These are phyloP conservation scores for Liposcelis brunnea DNA, from an alignment of 2,888 invertebrate genomes.

Conservation along the genomic window DNA sequence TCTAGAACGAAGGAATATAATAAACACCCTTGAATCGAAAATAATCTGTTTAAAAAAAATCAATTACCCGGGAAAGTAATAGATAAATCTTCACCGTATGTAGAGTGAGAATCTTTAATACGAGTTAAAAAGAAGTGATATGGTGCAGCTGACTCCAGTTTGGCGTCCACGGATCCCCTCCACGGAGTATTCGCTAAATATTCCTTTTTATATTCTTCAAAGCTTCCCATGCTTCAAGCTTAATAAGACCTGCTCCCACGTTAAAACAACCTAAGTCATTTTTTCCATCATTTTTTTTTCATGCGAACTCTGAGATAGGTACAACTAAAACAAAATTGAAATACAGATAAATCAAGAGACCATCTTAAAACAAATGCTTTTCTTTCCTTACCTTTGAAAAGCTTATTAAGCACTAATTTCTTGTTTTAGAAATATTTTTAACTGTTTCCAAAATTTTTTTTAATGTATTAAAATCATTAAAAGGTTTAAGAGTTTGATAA, in stretches of 20 bases:
- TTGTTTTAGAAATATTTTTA: conserved; percentile 7
- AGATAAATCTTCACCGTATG: conserved; percentile 44
- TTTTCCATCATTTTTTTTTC: conserved; percentile 11
- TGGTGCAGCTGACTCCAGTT: conserved; percentile 47
- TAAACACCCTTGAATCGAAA: not conserved
- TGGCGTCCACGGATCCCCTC: conserved; percentile 43
- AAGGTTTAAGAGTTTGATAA: not conserved
- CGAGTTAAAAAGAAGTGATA: conserved; percentile 61
- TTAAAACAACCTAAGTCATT: no score
- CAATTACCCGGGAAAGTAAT: conserved; percentile 47
- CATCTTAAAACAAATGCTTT: no score
- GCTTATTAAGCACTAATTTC: not conserved
- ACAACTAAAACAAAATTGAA: not conserved
- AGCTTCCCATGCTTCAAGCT: no score
- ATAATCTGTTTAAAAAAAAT: not conserved
- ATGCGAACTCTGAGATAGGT: conserved; percentile 6
- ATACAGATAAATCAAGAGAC: not conserved
- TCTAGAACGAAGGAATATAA: conserved; percentile 31
- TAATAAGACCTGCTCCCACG: no score
- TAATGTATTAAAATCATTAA: not conserved
- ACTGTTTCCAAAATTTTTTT: not conserved
- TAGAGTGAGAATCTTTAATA: conserved; percentile 42
- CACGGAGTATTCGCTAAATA: conserved; percentile 1
- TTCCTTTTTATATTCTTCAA: not conserved
- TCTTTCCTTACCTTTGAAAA: not conserved